Percentiles rank a stretch among this genome's conserved stretches.
These are phyloP conservation scores for Rhynchophorus ferrugineus DNA, from an alignment of 1,140 invertebrate species.

Conservation along the genomic window DNA sequence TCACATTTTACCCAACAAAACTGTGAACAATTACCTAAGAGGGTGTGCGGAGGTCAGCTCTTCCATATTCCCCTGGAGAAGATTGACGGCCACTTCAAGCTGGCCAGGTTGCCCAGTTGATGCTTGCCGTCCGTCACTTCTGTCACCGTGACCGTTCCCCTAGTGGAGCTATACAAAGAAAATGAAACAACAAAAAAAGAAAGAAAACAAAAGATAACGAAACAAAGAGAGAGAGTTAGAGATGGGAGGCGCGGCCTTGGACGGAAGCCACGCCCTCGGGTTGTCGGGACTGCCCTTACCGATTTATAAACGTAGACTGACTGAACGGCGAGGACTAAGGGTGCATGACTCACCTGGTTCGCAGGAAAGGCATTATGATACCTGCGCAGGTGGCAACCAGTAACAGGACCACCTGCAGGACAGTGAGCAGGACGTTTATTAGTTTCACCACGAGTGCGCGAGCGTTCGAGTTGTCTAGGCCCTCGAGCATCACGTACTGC, in stretches of 20 bases:
- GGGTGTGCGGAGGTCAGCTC: too few species aligned
- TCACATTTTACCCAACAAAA: too few species aligned
- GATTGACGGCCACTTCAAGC: slow-evolving; percentile 12
- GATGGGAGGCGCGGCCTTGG: too few species aligned
- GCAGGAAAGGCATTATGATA: slow-evolving; percentile 88
- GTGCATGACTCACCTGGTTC: slow-evolving; percentile 66
- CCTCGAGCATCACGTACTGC: slow-evolving; percentile 84
- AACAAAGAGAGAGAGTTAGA: too few species aligned
- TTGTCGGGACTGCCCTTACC: too few species aligned
- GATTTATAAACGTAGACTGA: slow-evolving; percentile 15
- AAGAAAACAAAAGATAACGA: background rate
- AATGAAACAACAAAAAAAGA: slow-evolving; percentile 8
- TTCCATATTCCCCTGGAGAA: slow-evolving; percentile 12
- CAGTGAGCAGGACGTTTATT: slow-evolving; percentile 87
- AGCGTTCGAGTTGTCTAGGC: slow-evolving; percentile 88
- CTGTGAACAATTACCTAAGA: too few species aligned
- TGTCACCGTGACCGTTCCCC: slow-evolving; percentile 36
- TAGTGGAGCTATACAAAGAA: slow-evolving; percentile 30
- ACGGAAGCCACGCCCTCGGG: too few species aligned
- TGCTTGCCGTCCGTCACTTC: slow-evolving; percentile 32
- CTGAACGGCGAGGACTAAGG: background rate
- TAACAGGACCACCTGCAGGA: slow-evolving; percentile 85
- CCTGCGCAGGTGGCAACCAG: slow-evolving; percentile 88
- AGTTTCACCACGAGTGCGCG: slow-evolving; percentile 87
- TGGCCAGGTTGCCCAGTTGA: slow-evolving; percentile 10